Evolutionary conservation across 2,113 vertebrate species (phyloP).

Genomic region (Paramormyrops kingsleyae): DNA sequence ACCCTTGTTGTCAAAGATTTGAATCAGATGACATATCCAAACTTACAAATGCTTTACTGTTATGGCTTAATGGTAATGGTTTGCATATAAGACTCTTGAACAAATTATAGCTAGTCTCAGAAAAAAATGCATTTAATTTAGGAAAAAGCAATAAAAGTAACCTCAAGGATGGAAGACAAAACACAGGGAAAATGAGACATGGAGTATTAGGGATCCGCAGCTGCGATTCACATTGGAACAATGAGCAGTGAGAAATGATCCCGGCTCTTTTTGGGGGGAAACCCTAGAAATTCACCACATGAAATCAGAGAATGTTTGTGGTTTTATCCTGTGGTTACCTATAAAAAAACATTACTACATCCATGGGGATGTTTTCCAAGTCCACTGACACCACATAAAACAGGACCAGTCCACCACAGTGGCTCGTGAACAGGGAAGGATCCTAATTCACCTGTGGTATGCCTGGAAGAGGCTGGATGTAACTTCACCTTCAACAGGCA

Average conservation of each 20-base stretch:
- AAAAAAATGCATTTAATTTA: conserved; percentile 38
- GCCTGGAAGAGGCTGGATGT: not conserved
- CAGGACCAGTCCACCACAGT: conserved; percentile 45
- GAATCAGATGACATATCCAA: not conserved
- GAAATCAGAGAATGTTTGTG: conserved; percentile 51
- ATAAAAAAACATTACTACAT: conserved; percentile 47
- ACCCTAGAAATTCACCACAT: conserved; percentile 50
- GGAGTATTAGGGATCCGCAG: conserved; percentile 40
- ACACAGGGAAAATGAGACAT: conserved; percentile 24
- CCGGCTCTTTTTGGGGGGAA: not conserved
- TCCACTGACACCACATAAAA: conserved; percentile 41
- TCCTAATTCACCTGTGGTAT: not conserved
- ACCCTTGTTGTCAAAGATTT: not conserved
- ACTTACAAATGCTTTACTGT: not conserved
- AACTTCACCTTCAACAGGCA: not conserved
- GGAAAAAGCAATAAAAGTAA: conserved; percentile 38
- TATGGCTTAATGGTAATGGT: conserved; percentile 8
- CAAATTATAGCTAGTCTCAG: conserved; percentile 41
- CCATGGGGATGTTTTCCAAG: conserved; percentile 50
- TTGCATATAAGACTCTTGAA: conserved; percentile 48
- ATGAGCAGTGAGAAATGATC: conserved; percentile 16
- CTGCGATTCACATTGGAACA: conserved; percentile 55
- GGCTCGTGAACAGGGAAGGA: conserved; percentile 40
- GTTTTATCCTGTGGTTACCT: conserved; percentile 53
- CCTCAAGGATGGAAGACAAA: conserved; percentile 45